Evolutionary conservation across 2,797 vertebrate genomes (phyloP), one percentile per base, ranked within the genome.

Genomic region (Gobio occitaniae): DNA sequence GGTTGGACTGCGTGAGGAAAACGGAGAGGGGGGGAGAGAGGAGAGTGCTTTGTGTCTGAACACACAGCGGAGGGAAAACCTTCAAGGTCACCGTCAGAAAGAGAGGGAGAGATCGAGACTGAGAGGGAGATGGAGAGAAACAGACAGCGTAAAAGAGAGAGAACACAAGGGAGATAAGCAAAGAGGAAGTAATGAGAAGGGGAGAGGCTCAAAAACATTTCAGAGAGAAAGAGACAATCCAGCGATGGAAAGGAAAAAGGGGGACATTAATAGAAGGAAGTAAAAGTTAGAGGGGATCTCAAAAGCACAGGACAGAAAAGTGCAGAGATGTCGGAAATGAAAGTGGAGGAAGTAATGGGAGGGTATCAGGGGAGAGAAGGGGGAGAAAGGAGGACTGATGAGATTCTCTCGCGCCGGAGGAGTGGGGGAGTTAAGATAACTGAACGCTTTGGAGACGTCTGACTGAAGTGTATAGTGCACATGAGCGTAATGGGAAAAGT

Each of bases 11-110:
- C 48, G 91, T 92, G 93, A 94, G 93, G 94, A 95, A 95, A 95
- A 95, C 90, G 88, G 92, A 93, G 91, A 59, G 86, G 92, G 88
- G 86, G 86, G 87, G 21, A 48, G 82, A 86, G 90, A 77, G 83
- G 75, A 92, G 89, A 92, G 89, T 86, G 87, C 87, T 90, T 87
- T 86, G 88, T 88, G 88, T 93, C 93, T 93, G 91, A 92, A 91
- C 92, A 93, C 93, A 93, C 92, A 92, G 85, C 54, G 83, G 86
- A 91, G 90, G 83, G 83, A 90, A 94, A 90, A 91, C 87, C 84
- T 92, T 94, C 94, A 96, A 95, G 95, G 95, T 95, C 94, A 95
- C 86, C 50, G 76, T 85, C 88, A 86, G 83, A 78, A 80, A 81
- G 84, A 89, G 81, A 83, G 85, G 66, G 71, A 66, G 82, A 75